Conservation (phyloP, 2,797 vertebrate species). For the Labeo calbasu region DNA sequence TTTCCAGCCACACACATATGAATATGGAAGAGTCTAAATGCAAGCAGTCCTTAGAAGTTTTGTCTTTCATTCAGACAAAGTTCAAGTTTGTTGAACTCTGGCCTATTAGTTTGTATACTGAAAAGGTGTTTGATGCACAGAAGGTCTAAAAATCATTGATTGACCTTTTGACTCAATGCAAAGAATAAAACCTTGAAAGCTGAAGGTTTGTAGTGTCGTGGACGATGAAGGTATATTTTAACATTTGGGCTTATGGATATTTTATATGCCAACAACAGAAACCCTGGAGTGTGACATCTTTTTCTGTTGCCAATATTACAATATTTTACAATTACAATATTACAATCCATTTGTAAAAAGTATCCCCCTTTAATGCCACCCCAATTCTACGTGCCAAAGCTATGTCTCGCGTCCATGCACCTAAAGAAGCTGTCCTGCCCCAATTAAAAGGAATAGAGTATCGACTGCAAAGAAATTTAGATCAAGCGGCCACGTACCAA, state of each 20-base stretch:
- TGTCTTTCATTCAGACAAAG: neutral
- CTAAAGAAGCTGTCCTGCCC: too few relatives aligned
- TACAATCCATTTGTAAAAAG: neutral
- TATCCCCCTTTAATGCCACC: neutral
- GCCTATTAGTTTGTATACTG: neutral
- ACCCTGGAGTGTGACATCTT: neutral
- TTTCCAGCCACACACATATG: neutral
- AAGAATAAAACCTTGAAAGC: neutral
- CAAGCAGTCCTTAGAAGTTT: neutral
- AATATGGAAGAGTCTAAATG: neutral
- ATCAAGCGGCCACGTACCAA: too few relatives aligned
- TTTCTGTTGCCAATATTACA: neutral
- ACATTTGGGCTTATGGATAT: neutral
- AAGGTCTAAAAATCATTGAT: neutral
- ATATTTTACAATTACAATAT: too few relatives aligned
- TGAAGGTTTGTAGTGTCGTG: neutral
- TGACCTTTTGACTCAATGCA: neutral
- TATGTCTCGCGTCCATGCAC: too few relatives aligned
- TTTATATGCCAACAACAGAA: neutral
- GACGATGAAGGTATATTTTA: neutral
- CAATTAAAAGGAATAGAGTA: too few relatives aligned
- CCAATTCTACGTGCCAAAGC: too few relatives aligned
- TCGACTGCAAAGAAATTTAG: too few relatives aligned
- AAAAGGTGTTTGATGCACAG: neutral
- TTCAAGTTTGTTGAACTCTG: conserved; percentile 3